These are phyloP conservation scores for Periophthalmodon schlosseri DNA, from an alignment of 2,113 vertebrate species.

Conservation along the genomic window DNA sequence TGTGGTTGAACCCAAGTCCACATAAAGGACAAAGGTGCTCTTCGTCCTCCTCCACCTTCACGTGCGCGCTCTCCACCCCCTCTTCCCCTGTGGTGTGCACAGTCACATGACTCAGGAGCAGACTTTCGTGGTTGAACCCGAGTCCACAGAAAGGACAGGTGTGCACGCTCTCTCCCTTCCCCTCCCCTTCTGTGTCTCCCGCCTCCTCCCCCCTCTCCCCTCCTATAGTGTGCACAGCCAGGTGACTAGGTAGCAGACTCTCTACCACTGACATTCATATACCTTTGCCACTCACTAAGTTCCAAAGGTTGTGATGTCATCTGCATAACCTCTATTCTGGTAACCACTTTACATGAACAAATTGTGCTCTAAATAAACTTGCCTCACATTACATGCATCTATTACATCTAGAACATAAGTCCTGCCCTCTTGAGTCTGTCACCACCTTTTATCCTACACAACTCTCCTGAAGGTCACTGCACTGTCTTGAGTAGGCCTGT, in stretches of 20 bases:
- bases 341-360: too few relatives aligned
- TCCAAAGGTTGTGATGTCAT: too few relatives aligned
- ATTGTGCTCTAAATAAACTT: too few relatives aligned
- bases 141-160: constrained; percentile 56
- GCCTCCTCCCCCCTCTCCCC: neutral
- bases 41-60: neutral
- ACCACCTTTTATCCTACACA: too few relatives aligned
- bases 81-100: constrained; percentile 61
- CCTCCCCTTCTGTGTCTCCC: constrained; percentile 27
- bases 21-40: neutral
- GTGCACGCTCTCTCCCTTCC: constrained; percentile 32
- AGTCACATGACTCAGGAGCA: constrained; percentile 73
- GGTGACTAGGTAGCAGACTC: constrained; percentile 70
- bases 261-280: too few relatives aligned
- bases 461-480: too few relatives aligned
- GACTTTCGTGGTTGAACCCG: constrained; percentile 54
- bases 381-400: too few relatives aligned
- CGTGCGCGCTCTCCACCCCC: neutral
- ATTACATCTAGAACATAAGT: too few relatives aligned
- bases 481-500: too few relatives aligned
- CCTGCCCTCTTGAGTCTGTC: too few relatives aligned
- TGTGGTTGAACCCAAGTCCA: neutral
- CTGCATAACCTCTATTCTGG: too few relatives aligned
- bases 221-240: constrained; percentile 68
- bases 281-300: too few relatives aligned